These are phyloP conservation scores for Brachirus orientalis DNA, from an alignment of 2,113 vertebrate genomes.

Conservation along the genomic window DNA sequence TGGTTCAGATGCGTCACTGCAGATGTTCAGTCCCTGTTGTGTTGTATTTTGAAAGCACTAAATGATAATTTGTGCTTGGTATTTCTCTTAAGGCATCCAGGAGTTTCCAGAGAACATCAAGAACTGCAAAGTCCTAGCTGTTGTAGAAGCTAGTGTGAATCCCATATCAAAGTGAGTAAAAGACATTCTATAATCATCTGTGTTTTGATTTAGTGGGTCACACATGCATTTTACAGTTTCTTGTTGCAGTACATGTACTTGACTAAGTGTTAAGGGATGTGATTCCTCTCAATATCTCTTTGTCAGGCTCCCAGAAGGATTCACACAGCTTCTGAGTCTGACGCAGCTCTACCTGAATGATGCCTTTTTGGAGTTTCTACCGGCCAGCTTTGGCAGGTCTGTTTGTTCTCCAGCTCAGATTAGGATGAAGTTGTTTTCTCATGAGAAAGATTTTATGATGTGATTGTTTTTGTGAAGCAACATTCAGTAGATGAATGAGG, in stretches of 20 bases:
- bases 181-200: background rate
- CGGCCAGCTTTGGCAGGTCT: conserved; percentile 97
- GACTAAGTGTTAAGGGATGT: no score
- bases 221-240: background rate
- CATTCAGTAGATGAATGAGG: no score
- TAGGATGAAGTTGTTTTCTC: no score
- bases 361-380: conserved; percentile 97
- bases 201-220: background rate
- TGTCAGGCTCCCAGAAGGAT: conserved; percentile 94
- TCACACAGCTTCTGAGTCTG: conserved; percentile 96
- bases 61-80: background rate
- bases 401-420: conserved; percentile 40
- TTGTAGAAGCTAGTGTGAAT: conserved; percentile 98
- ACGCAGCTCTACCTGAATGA: conserved; percentile 98
- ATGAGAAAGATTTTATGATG: no score
- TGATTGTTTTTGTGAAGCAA: no score
- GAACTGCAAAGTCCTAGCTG: conserved; percentile 94
- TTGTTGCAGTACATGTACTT: background rate
- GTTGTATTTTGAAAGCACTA: background rate
- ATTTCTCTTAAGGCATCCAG: conserved; percentile 91
- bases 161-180: conserved; percentile 97
- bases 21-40: background rate
- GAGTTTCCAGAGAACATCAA: conserved; percentile 99
- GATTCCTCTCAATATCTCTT: no score
- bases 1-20: background rate